phyloP scores from a whole-genome alignment of 2,888 invertebrate species.

The Hesperia comma region DNA sequence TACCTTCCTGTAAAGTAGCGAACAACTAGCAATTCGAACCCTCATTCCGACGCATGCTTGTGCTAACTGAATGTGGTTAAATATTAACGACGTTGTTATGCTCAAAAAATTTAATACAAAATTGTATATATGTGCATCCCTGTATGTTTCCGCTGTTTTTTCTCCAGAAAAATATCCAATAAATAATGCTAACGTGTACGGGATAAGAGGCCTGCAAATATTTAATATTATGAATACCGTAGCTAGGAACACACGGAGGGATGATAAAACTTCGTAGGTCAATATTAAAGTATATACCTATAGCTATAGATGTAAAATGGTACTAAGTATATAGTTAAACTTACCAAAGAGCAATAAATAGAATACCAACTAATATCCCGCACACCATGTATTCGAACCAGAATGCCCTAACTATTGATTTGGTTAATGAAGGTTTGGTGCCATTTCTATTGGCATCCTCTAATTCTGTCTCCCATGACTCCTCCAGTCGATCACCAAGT shows the following conservation, averaged over 20 bases:
- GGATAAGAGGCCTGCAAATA: conserved; percentile 84
- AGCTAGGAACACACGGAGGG: not conserved
- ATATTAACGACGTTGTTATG: conserved; percentile 83
- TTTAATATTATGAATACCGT: not conserved
- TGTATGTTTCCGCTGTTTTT: conserved; percentile 70
- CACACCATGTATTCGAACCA: conserved; percentile 84
- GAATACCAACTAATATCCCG: conserved; percentile 83
- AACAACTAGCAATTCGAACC: conserved; percentile 90
- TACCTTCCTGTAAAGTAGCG: conserved; percentile 93
- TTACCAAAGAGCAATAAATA: conserved; percentile 85
- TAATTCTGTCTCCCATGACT: conserved; percentile 86
- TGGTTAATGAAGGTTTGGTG: conserved; percentile 84
- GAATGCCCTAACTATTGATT: conserved; percentile 85
- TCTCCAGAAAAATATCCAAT: conserved; percentile 86
- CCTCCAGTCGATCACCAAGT: conserved; percentile 87
- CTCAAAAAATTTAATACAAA: conserved; percentile 84
- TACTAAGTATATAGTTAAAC: conserved; percentile 38
- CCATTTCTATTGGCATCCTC: conserved; percentile 71
- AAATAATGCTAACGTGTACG: conserved; percentile 84
- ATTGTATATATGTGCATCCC: conserved; percentile 87
- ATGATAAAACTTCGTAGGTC: conserved; percentile 1
- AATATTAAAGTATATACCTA: conserved; percentile 5
- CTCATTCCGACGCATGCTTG: conserved; percentile 89
- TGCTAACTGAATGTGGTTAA: conserved; percentile 85
- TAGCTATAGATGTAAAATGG: too few relatives aligned